Evolutionary conservation across 1,140 invertebrate species (phyloP).

Genomic region (Brachionus rubens): DNA sequence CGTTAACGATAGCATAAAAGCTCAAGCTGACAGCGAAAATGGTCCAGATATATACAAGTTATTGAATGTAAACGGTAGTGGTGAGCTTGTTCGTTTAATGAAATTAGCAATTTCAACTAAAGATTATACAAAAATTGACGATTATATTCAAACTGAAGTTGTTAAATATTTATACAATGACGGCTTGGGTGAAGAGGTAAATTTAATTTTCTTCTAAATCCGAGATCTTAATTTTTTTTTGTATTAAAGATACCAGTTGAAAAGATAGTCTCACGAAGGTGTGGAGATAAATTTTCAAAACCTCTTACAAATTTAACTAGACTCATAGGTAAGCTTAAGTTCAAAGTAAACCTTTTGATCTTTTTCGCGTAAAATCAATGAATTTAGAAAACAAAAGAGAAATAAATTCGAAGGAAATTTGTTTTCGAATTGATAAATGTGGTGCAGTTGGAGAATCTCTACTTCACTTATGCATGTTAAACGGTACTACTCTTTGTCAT

Average conservation of each 20-base stretch:
- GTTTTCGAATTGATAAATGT: conserved; percentile 85
- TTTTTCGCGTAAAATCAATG: too few species aligned
- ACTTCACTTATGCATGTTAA: conserved; percentile 85
- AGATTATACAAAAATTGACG: conserved; percentile 36
- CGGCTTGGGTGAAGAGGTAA: conserved; percentile 14
- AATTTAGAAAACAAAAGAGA: conserved; percentile 2
- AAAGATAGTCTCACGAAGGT: not conserved
- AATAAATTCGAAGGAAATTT: conserved; percentile 65
- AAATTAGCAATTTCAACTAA: conserved; percentile 26
- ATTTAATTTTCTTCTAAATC: not conserved
- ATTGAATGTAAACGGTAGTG: conserved; percentile 17
- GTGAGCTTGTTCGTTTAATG: conserved; percentile 19
- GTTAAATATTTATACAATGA: conserved; percentile 43
- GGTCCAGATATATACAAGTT: conserved; percentile 35
- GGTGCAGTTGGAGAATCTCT: conserved; percentile 93
- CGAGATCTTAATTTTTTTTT: not conserved
- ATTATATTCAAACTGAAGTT: conserved; percentile 33
- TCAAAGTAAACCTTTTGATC: not conserved
- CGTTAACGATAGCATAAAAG: conserved; percentile 31
- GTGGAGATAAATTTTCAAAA: not conserved
- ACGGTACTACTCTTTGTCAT: conserved; percentile 82
- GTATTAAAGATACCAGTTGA: conserved; percentile 20
- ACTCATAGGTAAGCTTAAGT: not conserved
- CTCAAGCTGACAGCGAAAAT: conserved; percentile 45
- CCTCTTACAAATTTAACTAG: not conserved